Evolutionary conservation across 1,140 invertebrate species (phyloP), one percentile per base, ranked within the genome.

Genomic region (Drosophila sp.): DNA sequence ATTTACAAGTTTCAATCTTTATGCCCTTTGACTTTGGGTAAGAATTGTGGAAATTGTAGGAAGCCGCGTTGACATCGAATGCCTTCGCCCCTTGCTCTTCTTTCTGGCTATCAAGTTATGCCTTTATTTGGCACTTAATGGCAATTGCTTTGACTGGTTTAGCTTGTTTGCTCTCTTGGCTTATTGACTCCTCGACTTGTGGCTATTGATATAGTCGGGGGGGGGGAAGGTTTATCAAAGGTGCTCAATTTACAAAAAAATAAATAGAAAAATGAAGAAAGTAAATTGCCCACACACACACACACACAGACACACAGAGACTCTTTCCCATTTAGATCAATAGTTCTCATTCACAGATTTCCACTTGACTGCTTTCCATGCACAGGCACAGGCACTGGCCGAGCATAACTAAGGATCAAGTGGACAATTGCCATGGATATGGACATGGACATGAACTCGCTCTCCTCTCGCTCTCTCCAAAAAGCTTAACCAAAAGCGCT

Each of bases 91-190:
- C 2, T 2, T 3, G 30, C 30, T 3, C 30, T 38, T 62, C 62
- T 68, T 66, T 65, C 62, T 71, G 68, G 64, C 70, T 61, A 68
- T 67, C 66, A 65, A 65, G 77, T 84, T 85, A 85, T 85, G 82
- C 82, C 82, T 87, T 86, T 86, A 85, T 85, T 85, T 87, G 79
- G 75, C 79, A 82, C 78, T 84, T 70, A 64, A 73, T 60, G 64
- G 64, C 68, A 61, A 81, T 69, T 70, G 66, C 71, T 44, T 63
- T 66, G 38, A 56, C 60, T 70, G 57, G 61, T 61, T 41, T 27
- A 63, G 60, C 70, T 2, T 32, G 4, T 69, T 25, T 41, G 47
- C 50, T 35, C 40, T 40, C 40, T 40, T 60, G 3, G 55, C 72
- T 76, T 76, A 85, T 85, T 79, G 84, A 85, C 72, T 50, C 44